phyloP scores from a whole-genome alignment of 2,113 vertebrate species.

The Catharus fuscescens region DNA sequence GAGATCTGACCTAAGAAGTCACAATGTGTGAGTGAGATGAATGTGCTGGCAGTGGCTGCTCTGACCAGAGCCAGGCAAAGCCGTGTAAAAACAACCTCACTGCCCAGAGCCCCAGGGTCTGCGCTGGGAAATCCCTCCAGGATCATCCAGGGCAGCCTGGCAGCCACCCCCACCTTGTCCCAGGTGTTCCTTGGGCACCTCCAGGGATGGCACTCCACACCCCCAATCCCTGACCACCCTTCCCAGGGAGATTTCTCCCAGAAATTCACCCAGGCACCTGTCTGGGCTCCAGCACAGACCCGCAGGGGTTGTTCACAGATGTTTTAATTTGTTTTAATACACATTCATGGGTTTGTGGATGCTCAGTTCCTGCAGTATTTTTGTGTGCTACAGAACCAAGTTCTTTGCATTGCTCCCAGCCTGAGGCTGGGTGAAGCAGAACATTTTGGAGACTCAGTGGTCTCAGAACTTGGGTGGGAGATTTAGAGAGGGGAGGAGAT shows the following conservation, averaged over 20 bases:
- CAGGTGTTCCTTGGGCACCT: neutral
- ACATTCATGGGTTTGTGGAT: neutral
- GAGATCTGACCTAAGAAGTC: neutral
- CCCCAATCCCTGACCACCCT: neutral
- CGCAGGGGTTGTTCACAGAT: neutral
- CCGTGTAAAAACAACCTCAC: rapidly evolving
- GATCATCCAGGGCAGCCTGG: neutral
- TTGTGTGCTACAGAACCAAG: too few relatives aligned
- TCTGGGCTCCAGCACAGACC: neutral
- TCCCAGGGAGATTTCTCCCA: neutral
- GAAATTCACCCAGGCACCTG: neutral
- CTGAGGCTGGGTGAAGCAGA: neutral
- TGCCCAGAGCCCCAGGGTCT: neutral
- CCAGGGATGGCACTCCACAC: neutral
- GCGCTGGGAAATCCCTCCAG: neutral
- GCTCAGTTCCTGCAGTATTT: neutral
- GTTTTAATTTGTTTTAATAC: neutral
- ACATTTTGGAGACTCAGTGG: neutral
- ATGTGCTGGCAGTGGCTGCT: neutral
- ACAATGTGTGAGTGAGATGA: neutral
- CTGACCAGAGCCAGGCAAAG: neutral
- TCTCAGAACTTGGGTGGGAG: neutral
- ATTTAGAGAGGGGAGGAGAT: neutral
- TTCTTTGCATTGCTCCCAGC: too few relatives aligned
- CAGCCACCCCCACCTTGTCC: too few relatives aligned